phyloP scores from a whole-genome alignment of 2,888 invertebrate genomes.

The Lasioglossum morio region DNA sequence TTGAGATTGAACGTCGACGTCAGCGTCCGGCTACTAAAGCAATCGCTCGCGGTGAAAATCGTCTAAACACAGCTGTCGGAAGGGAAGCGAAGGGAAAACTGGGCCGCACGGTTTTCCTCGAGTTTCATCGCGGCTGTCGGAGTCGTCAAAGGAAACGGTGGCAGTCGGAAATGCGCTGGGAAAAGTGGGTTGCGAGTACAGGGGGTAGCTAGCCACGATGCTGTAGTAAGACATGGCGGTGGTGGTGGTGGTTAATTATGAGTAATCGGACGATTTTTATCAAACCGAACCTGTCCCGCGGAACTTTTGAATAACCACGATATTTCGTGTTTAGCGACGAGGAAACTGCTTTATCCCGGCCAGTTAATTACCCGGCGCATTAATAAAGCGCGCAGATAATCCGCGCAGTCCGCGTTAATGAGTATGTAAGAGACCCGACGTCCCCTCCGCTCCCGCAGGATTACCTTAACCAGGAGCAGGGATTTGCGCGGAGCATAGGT shows the following conservation, averaged over 20 bases:
- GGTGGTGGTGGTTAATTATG: constrained; percentile 16
- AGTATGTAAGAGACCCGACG: constrained; percentile 62
- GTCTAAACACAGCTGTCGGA: constrained; percentile 49
- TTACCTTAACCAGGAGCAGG: constrained; percentile 54
- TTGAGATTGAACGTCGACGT: constrained; percentile 42
- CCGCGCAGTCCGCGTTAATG: constrained; percentile 65
- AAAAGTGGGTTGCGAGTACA: background rate
- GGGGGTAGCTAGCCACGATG: background rate
- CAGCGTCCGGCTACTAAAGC: constrained; percentile 34
- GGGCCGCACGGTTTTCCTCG: constrained; percentile 21
- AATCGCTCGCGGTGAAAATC: constrained; percentile 49
- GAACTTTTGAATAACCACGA: constrained; percentile 58
- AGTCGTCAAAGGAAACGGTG: constrained; percentile 21
- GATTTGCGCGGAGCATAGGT: constrained; percentile 52
- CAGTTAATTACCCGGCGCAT: constrained; percentile 66
- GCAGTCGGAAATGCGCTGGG: constrained; percentile 2
- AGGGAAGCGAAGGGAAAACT: constrained; percentile 38
- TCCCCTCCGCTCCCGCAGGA: constrained; percentile 35
- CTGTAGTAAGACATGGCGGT: background rate
- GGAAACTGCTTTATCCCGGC: constrained; percentile 50
- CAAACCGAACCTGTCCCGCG: constrained; percentile 19
- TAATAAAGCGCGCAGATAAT: constrained; percentile 70
- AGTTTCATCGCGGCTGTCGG: constrained; percentile 24
- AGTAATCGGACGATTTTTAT: constrained; percentile 44
- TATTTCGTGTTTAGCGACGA: constrained; percentile 38